Evolutionary conservation across 2,113 vertebrate species (phyloP), one percentile per base, ranked within the genome.

Genomic region (Sterrhoptilus dennistouni): DNA sequence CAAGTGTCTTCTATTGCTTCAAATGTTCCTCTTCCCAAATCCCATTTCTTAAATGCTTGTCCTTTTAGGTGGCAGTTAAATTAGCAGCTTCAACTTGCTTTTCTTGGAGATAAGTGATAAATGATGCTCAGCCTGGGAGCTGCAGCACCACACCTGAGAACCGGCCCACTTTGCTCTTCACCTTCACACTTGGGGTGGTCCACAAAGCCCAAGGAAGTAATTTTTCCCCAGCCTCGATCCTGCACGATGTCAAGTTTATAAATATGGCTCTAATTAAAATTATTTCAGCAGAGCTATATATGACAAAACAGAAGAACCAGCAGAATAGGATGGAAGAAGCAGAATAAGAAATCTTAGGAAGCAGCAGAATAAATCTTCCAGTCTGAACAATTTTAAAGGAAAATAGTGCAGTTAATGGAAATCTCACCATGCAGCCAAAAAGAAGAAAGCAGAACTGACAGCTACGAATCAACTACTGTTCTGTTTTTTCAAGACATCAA

Each of bases 401-500:
- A 89, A 91, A 49, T 0, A 56, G 49, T 2, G 11, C 31, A 64
- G 77, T 42, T 81, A 33, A n/a, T 35, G 61, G 56, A 84, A 61
- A 87, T 47, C 64, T 61, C 71, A 19, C 47, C 42, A 13, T 28
- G 63, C 57, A 72, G 53, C 40, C 57, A 14, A 24, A 70, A 42
- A 35, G 77, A 82, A 23, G 60, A 70, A 77, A 79, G 65, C 52
- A 84, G 82, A 92, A 81, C 35, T 78, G 83, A 87, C 75, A 95
- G 87, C 44, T 52, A 47, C 16, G 27, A 69, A 87, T 52, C 72
- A 89, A 28, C 76, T 59, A 60, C 25, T n/a, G 4, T 5, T 71
- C 65, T 84, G 74, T 12, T 85, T 91, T 49, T 31, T 38, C 29
- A 44, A 84, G 89, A 33, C 11, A 3, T 76, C 83, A 47, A 44